Evolutionary conservation across 1,140 invertebrate genomes (phyloP).

Genomic region (Drosophila parvula): DNA sequence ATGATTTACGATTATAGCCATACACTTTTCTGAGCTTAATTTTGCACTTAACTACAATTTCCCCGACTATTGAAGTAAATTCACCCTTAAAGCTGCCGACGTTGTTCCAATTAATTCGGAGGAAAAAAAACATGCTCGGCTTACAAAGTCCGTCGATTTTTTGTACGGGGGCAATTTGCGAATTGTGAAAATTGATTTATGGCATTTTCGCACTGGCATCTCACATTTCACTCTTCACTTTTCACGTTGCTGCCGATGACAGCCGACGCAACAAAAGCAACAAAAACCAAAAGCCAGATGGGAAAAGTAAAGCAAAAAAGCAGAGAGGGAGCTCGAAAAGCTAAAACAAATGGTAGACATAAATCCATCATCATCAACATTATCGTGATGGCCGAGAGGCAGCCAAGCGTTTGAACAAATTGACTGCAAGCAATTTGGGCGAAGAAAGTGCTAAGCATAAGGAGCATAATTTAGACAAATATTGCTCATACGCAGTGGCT

Average conservation of each 20-base stretch:
- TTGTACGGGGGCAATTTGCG: conserved; percentile 46
- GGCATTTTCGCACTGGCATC: conserved; percentile 35
- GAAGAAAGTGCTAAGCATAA: conserved; percentile 28
- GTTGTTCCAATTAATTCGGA: conserved; percentile 44
- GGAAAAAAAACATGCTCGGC: conserved; percentile 12
- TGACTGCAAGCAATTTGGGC: conserved; percentile 62
- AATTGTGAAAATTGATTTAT: conserved; percentile 60
- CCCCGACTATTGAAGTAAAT: background rate
- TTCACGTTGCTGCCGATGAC: conserved; percentile 57
- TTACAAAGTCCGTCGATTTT: conserved; percentile 36
- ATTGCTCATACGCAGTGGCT: conserved; percentile 59
- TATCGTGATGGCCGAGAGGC: conserved; percentile 25
- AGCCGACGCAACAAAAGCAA: conserved; percentile 8
- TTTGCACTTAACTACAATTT: conserved; percentile 20
- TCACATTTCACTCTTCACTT: conserved; percentile 56
- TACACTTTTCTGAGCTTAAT: conserved; percentile 1
- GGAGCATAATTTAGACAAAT: conserved; percentile 50
- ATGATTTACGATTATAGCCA: conserved; percentile 1
- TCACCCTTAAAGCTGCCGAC: conserved; percentile 6
- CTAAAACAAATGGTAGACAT: conserved; percentile 61
- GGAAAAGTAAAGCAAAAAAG: background rate
- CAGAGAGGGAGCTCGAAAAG: conserved; percentile 5
- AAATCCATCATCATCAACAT: conserved; percentile 68
- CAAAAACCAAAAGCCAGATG: conserved; percentile 16
- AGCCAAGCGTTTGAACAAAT: conserved; percentile 47